Base-by-base conservation (phyloP, 2,113 vertebrate genomes). In the Drymodes brunneopygia region DNA sequence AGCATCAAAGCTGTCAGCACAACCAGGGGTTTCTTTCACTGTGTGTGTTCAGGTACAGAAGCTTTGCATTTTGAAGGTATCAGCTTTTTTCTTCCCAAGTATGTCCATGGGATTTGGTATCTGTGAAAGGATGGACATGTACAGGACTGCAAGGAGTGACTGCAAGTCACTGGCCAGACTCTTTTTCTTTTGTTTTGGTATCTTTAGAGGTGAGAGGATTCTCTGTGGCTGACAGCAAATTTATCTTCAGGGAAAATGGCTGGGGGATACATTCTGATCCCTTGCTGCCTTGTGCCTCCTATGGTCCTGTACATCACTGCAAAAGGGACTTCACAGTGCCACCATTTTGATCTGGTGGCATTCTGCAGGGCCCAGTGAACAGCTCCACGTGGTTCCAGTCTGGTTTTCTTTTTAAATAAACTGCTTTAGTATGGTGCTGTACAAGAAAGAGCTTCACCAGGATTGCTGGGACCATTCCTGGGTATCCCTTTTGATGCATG, bases 1-100 rank as follows among this genome's bases (percentile, higher is more conserved):
- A 88, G 71, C 0, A 8, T 94, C 91, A 89, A 85, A 95, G 85
- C 73, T 97, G 92, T 94, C 92, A 92, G 85, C 47, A 73, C 45
- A 74, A 40, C 66, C 66, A 80, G 71, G 86, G 33, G 7, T 50
- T 66, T 81, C 62, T 97, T 77, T 86, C 65, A 50, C n/a, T 2
- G 0, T 57, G 64, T 1, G 7, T 73, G 69, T 85, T 88, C 70
- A 21, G 53, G 15, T 2, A 33, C 33, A 77, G 61, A 72, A 79
- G 12, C 66, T 67, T 80, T 85, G 50, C 57, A 44, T 61, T 62
- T 56, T 66, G 51, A 36, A 79, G 36, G 8, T 36, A 38, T 10
- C 50, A 58, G 53, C 40, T 47, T 77, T 51, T 50, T 75, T 35
- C 19, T 91, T 70, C 47, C 35, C 21, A 7, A 2, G 0, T 31